Percentiles rank a stretch among this genome's conserved stretches.
Conservation (phyloP, 2,888 invertebrate genomes). For the Ormyrus pomaceus region DNA sequence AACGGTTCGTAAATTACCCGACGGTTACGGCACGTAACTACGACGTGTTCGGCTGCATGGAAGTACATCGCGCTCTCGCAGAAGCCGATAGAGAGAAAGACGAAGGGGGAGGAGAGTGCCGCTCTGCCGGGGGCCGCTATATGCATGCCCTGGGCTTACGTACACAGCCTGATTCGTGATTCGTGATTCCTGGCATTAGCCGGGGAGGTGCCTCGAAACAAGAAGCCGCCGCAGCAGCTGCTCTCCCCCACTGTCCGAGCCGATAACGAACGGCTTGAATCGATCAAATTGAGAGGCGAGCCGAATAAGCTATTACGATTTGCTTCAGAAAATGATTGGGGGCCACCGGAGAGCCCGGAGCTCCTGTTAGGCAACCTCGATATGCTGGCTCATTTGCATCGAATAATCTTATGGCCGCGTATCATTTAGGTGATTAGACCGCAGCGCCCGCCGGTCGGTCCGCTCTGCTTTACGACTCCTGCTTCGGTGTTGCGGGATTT, state of each 20-base stretch:
- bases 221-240: slow-evolving; percentile 14
- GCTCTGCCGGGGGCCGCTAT: background rate
- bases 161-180: slow-evolving; percentile 40
- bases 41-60: slow-evolving; percentile 50
- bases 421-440: slow-evolving; percentile 49
- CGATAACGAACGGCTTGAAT: slow-evolving; percentile 53
- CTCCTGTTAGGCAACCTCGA: background rate
- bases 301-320: slow-evolving; percentile 50
- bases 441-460: background rate
- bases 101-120: background rate
- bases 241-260: background rate
- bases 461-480: slow-evolving; percentile 5
- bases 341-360: background rate
- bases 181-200: slow-evolving; percentile 40
- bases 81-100: slow-evolving; percentile 34
- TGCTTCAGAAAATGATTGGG: slow-evolving; percentile 48
- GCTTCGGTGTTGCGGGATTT: background rate
- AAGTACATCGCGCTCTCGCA: slow-evolving; percentile 34
- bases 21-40: slow-evolving; percentile 57
- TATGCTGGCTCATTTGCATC: slow-evolving; percentile 53
- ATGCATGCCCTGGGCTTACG: slow-evolving; percentile 33
- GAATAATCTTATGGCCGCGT: slow-evolving; percentile 43
- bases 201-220: slow-evolving; percentile 36
- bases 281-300: slow-evolving; percentile 47
- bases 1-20: slow-evolving; percentile 63